Evolutionary conservation across 1,140 invertebrate species (phyloP), one percentile per base, ranked within the genome.

Genomic region (Drosophila baimaii): DNA sequence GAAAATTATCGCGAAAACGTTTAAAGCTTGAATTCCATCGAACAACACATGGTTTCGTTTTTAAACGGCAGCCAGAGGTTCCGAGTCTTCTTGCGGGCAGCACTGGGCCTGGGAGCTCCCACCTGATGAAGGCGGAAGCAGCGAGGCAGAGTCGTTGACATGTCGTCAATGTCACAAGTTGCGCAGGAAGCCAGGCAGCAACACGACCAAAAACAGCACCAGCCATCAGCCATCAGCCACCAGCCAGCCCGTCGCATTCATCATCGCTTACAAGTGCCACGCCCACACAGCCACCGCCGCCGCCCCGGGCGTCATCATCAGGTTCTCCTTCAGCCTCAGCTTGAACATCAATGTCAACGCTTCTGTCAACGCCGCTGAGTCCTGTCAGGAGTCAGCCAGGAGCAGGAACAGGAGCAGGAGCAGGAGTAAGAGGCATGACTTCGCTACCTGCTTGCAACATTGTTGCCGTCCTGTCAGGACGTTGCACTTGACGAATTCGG

Each of bases 81-180:
- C n/a, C n/a, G n/a, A n/a, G n/a, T n/a, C n/a, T n/a, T n/a, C n/a
- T n/a, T 10, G 2, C 44, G 17, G 52, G 29, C 12, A 10, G 56
- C 44, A 47, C 23, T 47, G 15, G 2, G 51, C 35, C 33, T 15
- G 8, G 41, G 25, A 51, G 10, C 49, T 47, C n/a, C n/a, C 33
- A 57, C 51, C 62, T 44, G 62, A 44, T 61, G 62, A 65, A 83
- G 72, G 62, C 62, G 76, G 76, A 83, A 72, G 65, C 71, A 72
- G 57, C 41, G 54, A 57, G 80, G 72, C n/a, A 27, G 76, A 79
- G 78, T 79, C 71, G 80, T 68, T 72, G 80, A 79, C 80, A 79
- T 83, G 80, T 72, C 73, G 63, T 84, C 81, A 84, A 65, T 80
- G 81, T 78, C 80, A 75, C 55, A 78, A 70, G 75, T 59, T 78